phyloP scores from a whole-genome alignment of 2,797 vertebrate genomes.

The Emydoidea blandingii region DNA sequence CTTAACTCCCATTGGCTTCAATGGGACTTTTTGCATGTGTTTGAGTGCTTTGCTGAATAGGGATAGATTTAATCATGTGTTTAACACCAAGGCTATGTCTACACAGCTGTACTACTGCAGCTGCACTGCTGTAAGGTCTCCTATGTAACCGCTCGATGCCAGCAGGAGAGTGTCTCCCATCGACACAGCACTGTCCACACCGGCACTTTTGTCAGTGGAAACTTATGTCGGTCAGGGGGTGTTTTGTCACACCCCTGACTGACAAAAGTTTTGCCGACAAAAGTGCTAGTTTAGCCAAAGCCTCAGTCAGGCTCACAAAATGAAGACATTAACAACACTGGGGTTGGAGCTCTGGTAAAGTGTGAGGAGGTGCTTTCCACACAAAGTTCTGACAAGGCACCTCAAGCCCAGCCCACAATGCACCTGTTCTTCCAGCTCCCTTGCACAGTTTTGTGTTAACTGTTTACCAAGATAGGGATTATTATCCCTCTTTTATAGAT shows the following conservation, averaged over 20 bases:
- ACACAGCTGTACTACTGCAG: too few relatives aligned
- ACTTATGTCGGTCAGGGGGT: too few relatives aligned
- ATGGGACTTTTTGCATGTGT: not conserved
- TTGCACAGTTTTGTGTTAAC: not conserved
- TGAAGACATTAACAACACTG: not conserved
- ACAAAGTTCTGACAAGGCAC: not conserved
- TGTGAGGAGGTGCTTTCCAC: not conserved
- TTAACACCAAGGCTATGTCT: not conserved
- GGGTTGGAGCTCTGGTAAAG: not conserved
- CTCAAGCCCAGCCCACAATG: not conserved
- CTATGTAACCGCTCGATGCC: too few relatives aligned
- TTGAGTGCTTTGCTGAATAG: accelerated
- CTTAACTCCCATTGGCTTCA: not conserved
- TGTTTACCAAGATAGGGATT: conserved; percentile 3
- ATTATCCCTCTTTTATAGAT: conserved; percentile 42
- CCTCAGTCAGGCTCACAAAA: not conserved
- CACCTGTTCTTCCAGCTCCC: not conserved
- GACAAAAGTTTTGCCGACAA: too few relatives aligned
- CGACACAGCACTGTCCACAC: too few relatives aligned
- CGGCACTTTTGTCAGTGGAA: too few relatives aligned
- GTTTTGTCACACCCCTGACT: too few relatives aligned
- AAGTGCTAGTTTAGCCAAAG: too few relatives aligned
- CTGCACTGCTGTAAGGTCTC: too few relatives aligned
- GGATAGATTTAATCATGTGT: not conserved
- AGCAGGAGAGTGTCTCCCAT: too few relatives aligned